These are phyloP conservation scores for Patagioenas fasciata DNA, from an alignment of 2,113 vertebrate genomes.

Conservation along the genomic window DNA sequence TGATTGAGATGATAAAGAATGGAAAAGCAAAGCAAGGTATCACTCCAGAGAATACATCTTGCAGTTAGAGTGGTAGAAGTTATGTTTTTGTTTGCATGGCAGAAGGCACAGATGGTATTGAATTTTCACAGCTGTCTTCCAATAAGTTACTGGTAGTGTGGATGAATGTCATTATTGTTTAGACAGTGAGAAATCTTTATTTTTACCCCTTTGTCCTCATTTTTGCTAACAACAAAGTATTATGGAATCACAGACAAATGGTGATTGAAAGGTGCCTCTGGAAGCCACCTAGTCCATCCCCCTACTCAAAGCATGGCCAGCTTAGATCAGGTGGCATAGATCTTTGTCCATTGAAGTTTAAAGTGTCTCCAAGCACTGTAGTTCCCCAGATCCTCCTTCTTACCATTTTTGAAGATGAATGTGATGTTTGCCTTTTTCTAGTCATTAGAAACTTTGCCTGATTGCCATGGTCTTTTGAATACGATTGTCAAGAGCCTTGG, in stretches of 20 bases:
- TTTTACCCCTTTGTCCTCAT: not conserved
- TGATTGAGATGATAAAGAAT: not conserved
- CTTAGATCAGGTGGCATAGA: not conserved
- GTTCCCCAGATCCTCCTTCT: not conserved
- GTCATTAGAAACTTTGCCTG: not conserved
- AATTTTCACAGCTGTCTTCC: slow-evolving; percentile 13
- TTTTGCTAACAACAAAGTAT: not conserved
- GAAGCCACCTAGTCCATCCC: not conserved
- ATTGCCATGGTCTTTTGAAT: not conserved
- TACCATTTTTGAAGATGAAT: not conserved
- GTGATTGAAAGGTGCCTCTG: not conserved
- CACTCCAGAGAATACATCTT: not conserved
- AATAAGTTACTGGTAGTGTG: not conserved
- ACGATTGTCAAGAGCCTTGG: not conserved
- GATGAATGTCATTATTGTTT: not conserved
- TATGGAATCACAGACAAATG: not conserved
- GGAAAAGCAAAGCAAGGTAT: not conserved
- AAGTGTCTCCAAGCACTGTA: not conserved
- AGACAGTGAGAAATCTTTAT: not conserved
- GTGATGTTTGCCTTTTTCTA: not conserved
- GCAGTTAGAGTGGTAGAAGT: not conserved
- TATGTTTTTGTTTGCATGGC: not conserved
- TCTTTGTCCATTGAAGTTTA: not conserved
- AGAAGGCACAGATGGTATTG: slow-evolving; percentile 2
- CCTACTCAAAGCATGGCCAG: not conserved